Evolutionary conservation across 2,888 invertebrate genomes (phyloP), one percentile per base, ranked within the genome.

Genomic region (Dinocampus coccinellae): DNA sequence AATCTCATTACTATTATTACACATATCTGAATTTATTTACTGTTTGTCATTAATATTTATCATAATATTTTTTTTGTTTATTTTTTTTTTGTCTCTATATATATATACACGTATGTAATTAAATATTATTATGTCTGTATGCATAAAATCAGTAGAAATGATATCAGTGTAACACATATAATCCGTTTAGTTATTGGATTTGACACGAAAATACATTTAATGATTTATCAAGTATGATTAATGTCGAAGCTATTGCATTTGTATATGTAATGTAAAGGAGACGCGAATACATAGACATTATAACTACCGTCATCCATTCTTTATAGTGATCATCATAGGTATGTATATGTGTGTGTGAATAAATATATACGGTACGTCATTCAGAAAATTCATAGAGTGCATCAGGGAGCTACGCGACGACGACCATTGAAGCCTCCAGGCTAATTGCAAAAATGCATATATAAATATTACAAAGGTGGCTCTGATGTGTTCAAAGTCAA

Each of bases 1-100:
- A 76, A 72, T 76, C 66, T 73, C 72, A 77, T 77, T 71, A 74
- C 16, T 34, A 29, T 33, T 6, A 57, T 57, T 13, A 57, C 57
- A 57, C 26, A 22, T 29, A n/a, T 26, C 2, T 29, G 57, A 47
- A 3, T 6, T 47, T 13, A 2, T 6, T 52, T 29, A 68, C 42
- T 16, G 47, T 58, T 42, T 42, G 42, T 67, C 39, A 68, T 29
- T 29, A 10, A 57, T 57, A 26, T 57, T 57, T 26, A 26, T 29
- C 57, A 29, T 24, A 4, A 4, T 11, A 55, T 22, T 7, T 11
- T 22, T 20, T n/a, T n/a, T n/a, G n/a, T n/a, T n/a, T n/a, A n/a
- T n/a, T n/a, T n/a, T n/a, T n/a, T n/a, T n/a, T n/a, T 13, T 39
- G 39, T 39, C n/a, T 13, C 39, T 6, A 39, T 39, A 39, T 39